Conservation (phyloP, 1,140 invertebrate genomes). For the Rhyacophila brunnea region DNA sequence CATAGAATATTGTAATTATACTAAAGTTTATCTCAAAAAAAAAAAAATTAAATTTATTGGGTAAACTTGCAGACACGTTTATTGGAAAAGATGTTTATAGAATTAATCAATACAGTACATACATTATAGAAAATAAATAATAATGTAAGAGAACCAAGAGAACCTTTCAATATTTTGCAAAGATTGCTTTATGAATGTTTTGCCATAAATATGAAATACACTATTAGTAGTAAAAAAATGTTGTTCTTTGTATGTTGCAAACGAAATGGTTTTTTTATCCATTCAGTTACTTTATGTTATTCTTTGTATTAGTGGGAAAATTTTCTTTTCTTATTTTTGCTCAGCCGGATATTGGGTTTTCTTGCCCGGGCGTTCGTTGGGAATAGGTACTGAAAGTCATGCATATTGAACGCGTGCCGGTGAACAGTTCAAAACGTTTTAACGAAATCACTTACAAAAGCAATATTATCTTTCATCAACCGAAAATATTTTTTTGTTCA, state of each 20-base stretch:
- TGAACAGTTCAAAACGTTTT: conserved; percentile 24
- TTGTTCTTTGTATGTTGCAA: conserved; percentile 6
- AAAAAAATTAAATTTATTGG: too few relatives aligned
- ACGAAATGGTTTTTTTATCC: background rate
- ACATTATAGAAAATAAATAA: too few relatives aligned
- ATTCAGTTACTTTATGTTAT: conserved; percentile 8
- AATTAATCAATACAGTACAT: too few relatives aligned
- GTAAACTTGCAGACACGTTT: too few relatives aligned
- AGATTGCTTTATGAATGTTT: background rate
- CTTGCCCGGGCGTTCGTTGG: conserved; percentile 4
- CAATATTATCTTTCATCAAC: conserved; percentile 2
- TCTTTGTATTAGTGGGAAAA: conserved; percentile 22
- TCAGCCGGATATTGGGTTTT: conserved; percentile 31
- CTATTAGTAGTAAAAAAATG: conserved; percentile 9
- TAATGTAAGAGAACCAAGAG: too few relatives aligned
- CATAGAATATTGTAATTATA: too few relatives aligned
- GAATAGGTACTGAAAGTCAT: conserved; percentile 18
- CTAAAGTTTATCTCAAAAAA: too few relatives aligned
- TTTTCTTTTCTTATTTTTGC: conserved; percentile 21
- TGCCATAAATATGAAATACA: conserved; percentile 5
- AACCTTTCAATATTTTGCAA: background rate
- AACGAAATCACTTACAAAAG: conserved; percentile 22
- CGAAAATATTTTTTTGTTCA: background rate
- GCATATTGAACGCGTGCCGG: conserved; percentile 29
- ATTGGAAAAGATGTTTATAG: too few relatives aligned